These are phyloP conservation scores for Trachops cirrhosus DNA, from an alignment of 2,797 vertebrate genomes.

Conservation along the genomic window DNA sequence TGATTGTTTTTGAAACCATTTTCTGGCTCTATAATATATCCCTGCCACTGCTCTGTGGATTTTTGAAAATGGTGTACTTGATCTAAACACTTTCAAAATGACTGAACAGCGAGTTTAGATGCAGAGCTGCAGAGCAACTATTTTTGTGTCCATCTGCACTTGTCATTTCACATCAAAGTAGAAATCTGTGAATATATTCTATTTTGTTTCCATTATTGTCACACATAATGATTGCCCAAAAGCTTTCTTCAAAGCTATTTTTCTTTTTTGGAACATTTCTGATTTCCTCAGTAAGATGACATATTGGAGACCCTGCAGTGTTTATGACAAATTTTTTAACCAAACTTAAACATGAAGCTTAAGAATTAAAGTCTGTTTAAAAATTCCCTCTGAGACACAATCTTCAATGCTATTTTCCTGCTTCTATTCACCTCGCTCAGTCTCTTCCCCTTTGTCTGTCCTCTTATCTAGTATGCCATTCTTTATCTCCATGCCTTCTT, in stretches of 20 bases:
- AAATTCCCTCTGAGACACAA: neutral
- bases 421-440: neutral
- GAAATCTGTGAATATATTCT: constrained; percentile 44
- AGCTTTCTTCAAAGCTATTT: neutral
- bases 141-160: constrained; percentile 23
- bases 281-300: neutral
- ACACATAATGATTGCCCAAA: neutral
- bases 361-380: constrained; percentile 8
- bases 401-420: neutral
- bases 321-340: neutral
- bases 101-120: constrained; percentile 29
- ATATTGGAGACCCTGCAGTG: neutral
- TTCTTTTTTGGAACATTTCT: neutral
- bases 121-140: constrained; percentile 24
- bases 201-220: constrained; percentile 39
- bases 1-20: constrained; percentile 50
- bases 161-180: constrained; percentile 34
- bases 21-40: neutral
- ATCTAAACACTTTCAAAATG: constrained; percentile 57
- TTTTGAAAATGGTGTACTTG: constrained; percentile 39
- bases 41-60: neutral
- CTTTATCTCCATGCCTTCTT: neutral
- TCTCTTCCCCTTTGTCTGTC: neutral
- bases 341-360: neutral
- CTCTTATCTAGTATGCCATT: rapidly evolving